A percentile compares a stretch with the other conserved stretches of the same genome.
These are phyloP conservation scores for Bradynema listronoti DNA, from an alignment of 1,140 invertebrate genomes.

Conservation along the genomic window DNA sequence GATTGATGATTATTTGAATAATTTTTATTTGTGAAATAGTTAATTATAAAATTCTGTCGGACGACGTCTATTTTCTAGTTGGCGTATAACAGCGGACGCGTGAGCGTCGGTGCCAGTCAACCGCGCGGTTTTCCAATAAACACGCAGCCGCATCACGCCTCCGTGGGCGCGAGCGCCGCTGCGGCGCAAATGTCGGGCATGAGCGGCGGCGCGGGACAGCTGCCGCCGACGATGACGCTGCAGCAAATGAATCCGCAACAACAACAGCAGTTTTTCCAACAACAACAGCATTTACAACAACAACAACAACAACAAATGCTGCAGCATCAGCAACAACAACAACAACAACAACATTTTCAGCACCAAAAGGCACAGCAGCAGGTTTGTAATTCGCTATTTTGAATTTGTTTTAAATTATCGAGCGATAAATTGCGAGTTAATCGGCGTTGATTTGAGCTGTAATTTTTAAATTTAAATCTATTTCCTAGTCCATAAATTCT, in stretches of 20 bases:
- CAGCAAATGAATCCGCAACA: background rate
- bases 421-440: background rate
- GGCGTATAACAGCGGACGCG: too few species aligned
- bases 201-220: background rate
- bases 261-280: constrained; percentile 11
- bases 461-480: too few species aligned
- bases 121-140: background rate
- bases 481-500: too few species aligned
- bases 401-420: background rate
- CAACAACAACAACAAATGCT: constrained; percentile 1
- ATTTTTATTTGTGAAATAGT: too few species aligned
- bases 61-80: too few species aligned
- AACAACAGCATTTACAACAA: constrained; percentile 20
- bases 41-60: too few species aligned
- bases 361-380: constrained; percentile 9
- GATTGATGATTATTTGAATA: too few species aligned
- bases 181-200: background rate
- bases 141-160: background rate
- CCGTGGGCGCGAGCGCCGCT: background rate
- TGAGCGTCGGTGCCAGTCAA: background rate
- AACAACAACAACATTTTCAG: constrained; percentile 15
- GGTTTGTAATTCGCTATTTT: background rate
- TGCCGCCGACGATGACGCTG: background rate
- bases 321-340: background rate
- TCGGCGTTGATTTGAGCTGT: background rate